Evolutionary conservation across 2,888 invertebrate genomes (phyloP), one percentile per base, ranked within the genome.

Genomic region (Dasypogon diadema): DNA sequence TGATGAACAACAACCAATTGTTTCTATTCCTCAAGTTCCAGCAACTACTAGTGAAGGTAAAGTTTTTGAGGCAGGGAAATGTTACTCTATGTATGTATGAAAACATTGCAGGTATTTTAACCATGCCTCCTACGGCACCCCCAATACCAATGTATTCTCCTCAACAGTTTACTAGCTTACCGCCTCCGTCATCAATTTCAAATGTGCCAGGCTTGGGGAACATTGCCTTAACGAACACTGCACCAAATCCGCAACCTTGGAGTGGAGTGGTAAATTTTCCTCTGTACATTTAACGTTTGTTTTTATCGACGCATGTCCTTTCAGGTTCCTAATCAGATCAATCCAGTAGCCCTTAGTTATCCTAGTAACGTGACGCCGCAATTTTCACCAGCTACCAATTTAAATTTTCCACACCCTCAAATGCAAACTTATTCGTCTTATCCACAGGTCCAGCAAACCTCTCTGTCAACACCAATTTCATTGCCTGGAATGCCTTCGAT

Each of bases 401-500:
- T 75, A 26, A 75, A 42, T 72, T 79, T 56, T 74, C 83, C 73
- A 81, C 84, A 46, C 79, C 82, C 18, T 74, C 81, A 2, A 78
- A 74, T 79, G 78, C 85, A 84, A 76, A 86, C 85, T 6, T 84
- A 84, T 76, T 82, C 84, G 14, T 84, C 85, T 30, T 85, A 85
- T 80, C 85, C 85, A n/a, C 85, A 85, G 79, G 84, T 84, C 70
- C 76, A 79, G 77, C 82, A 85, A 10, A 80, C 87, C 30, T 87
- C 89, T 1, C 88, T 92, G 14, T 89, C 91, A 30, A 92, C 92
- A 0, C 92, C 92, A 0, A 90, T 92, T 55, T 90, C 91, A 12
- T 85, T 93, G 79, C 93, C 92, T 1, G 93, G 93, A 37, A 92
- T 93, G 92, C 93, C 93, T 18, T 92, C 93, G 10, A 91, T 93